A percentile compares a stretch with the other conserved stretches of the same genome.
phyloP scores from a whole-genome alignment of 2,888 invertebrate species.

The Busseola fusca region DNA sequence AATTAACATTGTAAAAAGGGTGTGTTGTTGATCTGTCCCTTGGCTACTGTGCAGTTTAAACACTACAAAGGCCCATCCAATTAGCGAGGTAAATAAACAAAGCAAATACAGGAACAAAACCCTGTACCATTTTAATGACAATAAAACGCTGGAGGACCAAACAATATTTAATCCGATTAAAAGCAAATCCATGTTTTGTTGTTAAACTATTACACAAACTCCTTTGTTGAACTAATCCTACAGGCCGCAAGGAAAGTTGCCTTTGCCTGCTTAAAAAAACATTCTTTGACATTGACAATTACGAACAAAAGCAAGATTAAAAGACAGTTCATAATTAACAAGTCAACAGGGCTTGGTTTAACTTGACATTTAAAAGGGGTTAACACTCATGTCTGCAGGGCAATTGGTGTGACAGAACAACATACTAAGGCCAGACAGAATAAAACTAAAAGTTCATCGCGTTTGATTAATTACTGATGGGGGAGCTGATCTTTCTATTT shows the following conservation, averaged over 20 bases:
- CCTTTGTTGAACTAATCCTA: constrained; percentile 19
- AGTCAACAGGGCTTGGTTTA: constrained; percentile 56
- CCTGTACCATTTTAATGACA: constrained; percentile 37
- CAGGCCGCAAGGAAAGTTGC: constrained; percentile 18
- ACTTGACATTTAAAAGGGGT: constrained; percentile 65
- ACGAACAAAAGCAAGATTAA: constrained; percentile 48
- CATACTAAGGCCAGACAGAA: constrained; percentile 74
- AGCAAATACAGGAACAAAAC: constrained; percentile 23
- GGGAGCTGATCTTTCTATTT: constrained; percentile 58
- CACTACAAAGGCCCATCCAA: constrained; percentile 31
- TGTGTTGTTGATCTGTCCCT: constrained; percentile 21
- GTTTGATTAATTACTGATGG: constrained; percentile 69
- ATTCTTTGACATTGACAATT: constrained; percentile 22
- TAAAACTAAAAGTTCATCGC: constrained; percentile 60
- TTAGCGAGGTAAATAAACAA: constrained; percentile 36
- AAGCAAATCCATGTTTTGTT: constrained; percentile 20
- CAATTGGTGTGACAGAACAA: constrained; percentile 75
- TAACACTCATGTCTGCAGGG: constrained; percentile 64
- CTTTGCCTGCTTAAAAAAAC: constrained; percentile 9
- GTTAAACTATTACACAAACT: constrained; percentile 11
- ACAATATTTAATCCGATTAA: constrained; percentile 50
- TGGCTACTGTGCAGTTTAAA: constrained; percentile 18
- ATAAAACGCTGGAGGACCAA: constrained; percentile 37
- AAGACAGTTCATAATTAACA: constrained; percentile 54
- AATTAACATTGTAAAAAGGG: constrained; percentile 27